phyloP scores from a whole-genome alignment of 30 jellyfish, hydroid and myxozoan species.

The Aurelia aurita region DNA sequence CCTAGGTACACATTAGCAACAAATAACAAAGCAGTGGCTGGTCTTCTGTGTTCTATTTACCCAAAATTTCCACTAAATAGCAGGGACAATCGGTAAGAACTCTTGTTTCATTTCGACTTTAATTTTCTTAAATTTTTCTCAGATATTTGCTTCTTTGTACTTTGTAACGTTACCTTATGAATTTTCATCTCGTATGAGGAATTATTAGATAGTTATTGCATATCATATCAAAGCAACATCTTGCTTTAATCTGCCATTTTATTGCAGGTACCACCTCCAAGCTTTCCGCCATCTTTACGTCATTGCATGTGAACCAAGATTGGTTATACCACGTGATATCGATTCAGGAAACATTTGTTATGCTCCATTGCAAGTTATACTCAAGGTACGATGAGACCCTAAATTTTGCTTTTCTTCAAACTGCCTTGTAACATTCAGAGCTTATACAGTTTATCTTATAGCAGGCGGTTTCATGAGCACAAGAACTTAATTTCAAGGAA shows the following conservation, averaged over 20 bases:
- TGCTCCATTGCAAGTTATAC: constrained; percentile 79
- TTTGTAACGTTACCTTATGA: no score
- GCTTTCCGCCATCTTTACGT: constrained; percentile 96
- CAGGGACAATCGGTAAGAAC: constrained; percentile 77
- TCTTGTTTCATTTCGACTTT: background rate
- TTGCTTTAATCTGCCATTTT: no score
- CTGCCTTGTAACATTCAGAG: no score
- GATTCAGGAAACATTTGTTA: constrained; percentile 74
- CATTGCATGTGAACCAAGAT: constrained; percentile 91
- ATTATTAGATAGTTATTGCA: no score
- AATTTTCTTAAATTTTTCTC: no score
- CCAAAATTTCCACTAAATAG: constrained; percentile 91
- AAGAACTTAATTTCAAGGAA: no score
- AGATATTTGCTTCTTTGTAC: no score
- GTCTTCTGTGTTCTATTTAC: constrained; percentile 81
- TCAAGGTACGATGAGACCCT: constrained; percentile 62
- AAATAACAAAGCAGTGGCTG: constrained; percentile 85
- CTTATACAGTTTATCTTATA: no score
- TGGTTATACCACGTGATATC: constrained; percentile 85
- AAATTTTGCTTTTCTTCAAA: no score
- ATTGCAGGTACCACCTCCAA: constrained; percentile 75
- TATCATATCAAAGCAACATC: no score
- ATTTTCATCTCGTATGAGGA: no score
- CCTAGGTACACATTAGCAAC: constrained; percentile 88
- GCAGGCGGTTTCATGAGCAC: no score